Conservation (phyloP, 2,888 invertebrate species). For the Acronicta aceris region DNA sequence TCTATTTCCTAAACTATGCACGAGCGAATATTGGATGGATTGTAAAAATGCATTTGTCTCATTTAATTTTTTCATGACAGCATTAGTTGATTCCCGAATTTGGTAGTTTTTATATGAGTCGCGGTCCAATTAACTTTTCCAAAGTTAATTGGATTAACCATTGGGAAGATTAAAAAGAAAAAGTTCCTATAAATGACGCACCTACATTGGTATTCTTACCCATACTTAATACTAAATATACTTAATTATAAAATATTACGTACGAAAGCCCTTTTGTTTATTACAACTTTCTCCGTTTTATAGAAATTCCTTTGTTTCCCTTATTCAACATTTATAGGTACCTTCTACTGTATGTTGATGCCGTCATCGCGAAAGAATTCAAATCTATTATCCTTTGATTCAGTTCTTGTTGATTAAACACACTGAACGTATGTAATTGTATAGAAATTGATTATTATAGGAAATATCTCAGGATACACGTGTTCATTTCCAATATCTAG, state of each 20-base stretch:
- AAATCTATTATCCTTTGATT: constrained; percentile 46
- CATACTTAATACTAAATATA: background rate
- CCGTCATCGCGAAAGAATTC: constrained; percentile 23
- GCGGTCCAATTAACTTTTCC: too few relatives aligned
- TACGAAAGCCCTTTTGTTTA: constrained; percentile 22
- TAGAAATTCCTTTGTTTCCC: constrained; percentile 50
- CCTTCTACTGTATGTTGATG: constrained; percentile 6
- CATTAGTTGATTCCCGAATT: too few relatives aligned
- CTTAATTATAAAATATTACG: background rate
- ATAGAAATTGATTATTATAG: constrained; percentile 34
- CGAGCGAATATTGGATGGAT: too few relatives aligned
- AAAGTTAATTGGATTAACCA: too few relatives aligned
- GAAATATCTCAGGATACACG: constrained; percentile 34
- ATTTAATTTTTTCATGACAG: too few relatives aligned
- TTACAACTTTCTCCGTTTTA: constrained; percentile 43
- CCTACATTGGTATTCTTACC: constrained; percentile 12
- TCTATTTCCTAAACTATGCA: too few relatives aligned
- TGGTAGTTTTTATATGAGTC: too few relatives aligned
- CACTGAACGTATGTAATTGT: constrained; percentile 17
- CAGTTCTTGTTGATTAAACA: constrained; percentile 45
- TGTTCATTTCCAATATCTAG: constrained; percentile 21
- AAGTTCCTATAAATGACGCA: constrained; percentile 2
- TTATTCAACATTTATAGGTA: constrained; percentile 32
- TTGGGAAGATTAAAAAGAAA: background rate
- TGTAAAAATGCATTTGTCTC: too few relatives aligned